A percentile compares a stretch with the other conserved stretches of the same genome.
phyloP scores from a whole-genome alignment of 2,888 invertebrate genomes.

The Heteropelma amictum region DNA sequence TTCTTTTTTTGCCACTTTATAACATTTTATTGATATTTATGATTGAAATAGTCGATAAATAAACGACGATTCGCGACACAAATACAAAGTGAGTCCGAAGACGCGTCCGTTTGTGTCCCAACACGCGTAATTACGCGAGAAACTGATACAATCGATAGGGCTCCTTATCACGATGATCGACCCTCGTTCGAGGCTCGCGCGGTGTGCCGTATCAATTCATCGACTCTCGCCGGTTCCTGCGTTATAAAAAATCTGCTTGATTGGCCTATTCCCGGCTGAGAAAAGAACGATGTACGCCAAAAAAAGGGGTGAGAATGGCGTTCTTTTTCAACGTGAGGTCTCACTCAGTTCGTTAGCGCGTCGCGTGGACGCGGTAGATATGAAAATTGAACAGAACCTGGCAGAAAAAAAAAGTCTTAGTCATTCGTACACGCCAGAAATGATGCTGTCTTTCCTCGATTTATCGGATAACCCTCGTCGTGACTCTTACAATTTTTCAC shows the following conservation, averaged over 20 bases:
- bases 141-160: constrained; percentile 74
- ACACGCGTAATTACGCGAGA: constrained; percentile 77
- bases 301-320: constrained; percentile 60
- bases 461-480: constrained; percentile 20
- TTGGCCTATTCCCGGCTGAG: constrained; percentile 50
- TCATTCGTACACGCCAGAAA: not conserved
- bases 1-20: not conserved
- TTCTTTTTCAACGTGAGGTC: constrained; percentile 38
- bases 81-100: constrained; percentile 59
- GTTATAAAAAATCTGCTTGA: constrained; percentile 57
- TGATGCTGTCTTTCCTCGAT: not conserved
- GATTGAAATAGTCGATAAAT: not conserved
- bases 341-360: constrained; percentile 35
- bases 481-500: too few species aligned
- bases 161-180: constrained; percentile 72
- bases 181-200: constrained; percentile 67
- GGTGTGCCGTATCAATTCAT: constrained; percentile 75
- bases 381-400: not conserved
- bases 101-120: constrained; percentile 66
- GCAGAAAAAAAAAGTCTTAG: constrained; percentile 20
- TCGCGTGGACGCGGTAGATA: not conserved
- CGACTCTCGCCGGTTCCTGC: constrained; percentile 59
- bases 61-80: constrained; percentile 21
- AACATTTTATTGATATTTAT: not conserved
- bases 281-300: not conserved